Evolutionary conservation across 2,113 vertebrate species (phyloP).

Genomic region (Fregetta grallaria): DNA sequence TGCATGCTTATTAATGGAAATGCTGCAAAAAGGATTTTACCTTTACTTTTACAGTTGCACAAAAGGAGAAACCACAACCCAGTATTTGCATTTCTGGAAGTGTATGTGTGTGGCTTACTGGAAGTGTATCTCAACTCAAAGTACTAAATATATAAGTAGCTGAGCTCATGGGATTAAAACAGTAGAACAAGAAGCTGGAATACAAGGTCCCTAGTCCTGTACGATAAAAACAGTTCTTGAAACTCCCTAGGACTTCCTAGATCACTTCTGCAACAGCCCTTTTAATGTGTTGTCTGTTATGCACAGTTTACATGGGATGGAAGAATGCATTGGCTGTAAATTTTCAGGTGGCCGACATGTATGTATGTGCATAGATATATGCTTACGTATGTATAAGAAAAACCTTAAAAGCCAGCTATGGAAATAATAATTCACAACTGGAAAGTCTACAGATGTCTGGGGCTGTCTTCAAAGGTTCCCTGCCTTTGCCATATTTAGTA

Average conservation of each 20-base stretch:
- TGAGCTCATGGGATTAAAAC: neutral
- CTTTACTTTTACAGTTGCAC: neutral
- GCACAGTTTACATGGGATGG: neutral
- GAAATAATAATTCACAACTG: neutral
- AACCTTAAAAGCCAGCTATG: neutral
- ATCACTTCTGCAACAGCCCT: neutral
- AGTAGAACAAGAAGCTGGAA: neutral
- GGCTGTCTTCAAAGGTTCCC: neutral
- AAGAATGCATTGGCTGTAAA: neutral
- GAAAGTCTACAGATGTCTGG: neutral
- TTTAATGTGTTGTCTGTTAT: neutral
- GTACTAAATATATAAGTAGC: neutral
- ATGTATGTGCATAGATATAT: neutral
- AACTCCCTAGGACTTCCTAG: neutral
- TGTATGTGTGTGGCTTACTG: neutral
- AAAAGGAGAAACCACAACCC: neutral
- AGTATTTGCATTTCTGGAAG: neutral
- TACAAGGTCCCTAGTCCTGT: neutral
- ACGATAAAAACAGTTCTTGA: neutral
- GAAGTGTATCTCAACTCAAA: neutral
- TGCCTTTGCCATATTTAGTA: neutral
- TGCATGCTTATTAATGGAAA: neutral
- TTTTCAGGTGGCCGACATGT: neutral
- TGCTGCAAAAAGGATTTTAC: neutral
- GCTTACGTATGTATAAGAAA: neutral